phyloP scores from a whole-genome alignment of 2,888 invertebrate genomes.

The Netelia fuscicornis region DNA sequence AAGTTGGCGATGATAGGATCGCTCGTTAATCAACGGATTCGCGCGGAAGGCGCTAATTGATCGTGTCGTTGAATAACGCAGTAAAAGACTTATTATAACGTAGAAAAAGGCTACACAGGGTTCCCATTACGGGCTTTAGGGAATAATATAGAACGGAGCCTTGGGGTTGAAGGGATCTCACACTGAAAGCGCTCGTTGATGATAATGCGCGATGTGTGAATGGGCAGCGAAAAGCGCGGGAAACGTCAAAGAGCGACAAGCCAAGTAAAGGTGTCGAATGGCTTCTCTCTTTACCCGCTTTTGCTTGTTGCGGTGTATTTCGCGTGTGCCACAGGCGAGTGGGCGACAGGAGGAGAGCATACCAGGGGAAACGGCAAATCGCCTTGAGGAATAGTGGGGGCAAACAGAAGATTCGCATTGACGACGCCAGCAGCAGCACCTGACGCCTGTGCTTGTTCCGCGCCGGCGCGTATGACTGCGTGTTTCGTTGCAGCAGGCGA shows the following conservation, averaged over 20 bases:
- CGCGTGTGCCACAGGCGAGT: conserved; percentile 29
- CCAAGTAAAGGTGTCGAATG: conserved; percentile 50
- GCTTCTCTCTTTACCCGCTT: conserved; percentile 52
- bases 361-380: conserved; percentile 43
- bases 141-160: conserved; percentile 25
- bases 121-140: conserved; percentile 1
- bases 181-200: conserved; percentile 29
- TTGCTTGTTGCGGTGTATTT: conserved; percentile 47
- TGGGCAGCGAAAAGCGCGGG: conserved; percentile 69
- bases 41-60: neutral
- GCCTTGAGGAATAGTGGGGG: conserved; percentile 2
- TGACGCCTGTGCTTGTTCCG: conserved; percentile 65
- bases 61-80: neutral
- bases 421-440: conserved; percentile 63
- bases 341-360: conserved; percentile 23
- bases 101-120: neutral
- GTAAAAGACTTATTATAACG: conserved; percentile 8
- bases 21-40: conserved; percentile 36
- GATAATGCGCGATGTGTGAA: conserved; percentile 60
- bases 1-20: conserved; percentile 15
- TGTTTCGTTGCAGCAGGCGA: conserved; percentile 48
- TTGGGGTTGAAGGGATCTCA: conserved; percentile 1
- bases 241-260: conserved; percentile 53
- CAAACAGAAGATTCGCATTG: conserved; percentile 46
- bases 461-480: conserved; percentile 60